Evolutionary conservation across 2,888 invertebrate species (phyloP).

Genomic region (Tortrix viridana): DNA sequence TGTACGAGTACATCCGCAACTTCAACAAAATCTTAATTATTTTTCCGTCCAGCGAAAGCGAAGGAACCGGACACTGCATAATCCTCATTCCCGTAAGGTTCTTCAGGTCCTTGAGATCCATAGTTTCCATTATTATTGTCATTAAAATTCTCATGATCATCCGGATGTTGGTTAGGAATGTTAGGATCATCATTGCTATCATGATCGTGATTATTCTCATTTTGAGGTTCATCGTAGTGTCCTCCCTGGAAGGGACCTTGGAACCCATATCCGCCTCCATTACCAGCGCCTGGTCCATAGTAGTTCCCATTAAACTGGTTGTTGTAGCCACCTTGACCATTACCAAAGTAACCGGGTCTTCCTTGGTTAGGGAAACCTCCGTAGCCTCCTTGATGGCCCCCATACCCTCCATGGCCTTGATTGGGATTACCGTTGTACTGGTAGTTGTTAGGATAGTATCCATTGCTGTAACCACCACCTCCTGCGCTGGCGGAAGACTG

Average conservation of each 20-base stretch:
- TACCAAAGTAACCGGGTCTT: conserved; percentile 59
- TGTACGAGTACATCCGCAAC: too few species aligned
- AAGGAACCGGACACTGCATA: conserved; percentile 40
- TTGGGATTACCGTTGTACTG: conserved; percentile 53
- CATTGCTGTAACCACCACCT: conserved; percentile 60
- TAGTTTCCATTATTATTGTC: conserved; percentile 12
- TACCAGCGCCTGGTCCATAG: conserved; percentile 51
- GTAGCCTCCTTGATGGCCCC: conserved; percentile 44
- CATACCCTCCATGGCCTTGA: conserved; percentile 43
- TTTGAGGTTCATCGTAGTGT: conserved; percentile 53
- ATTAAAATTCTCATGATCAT: conserved; percentile 25
- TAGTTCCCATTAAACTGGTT: conserved; percentile 76
- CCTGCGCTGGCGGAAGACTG: conserved; percentile 71
- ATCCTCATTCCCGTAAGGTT: conserved; percentile 30
- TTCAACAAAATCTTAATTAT: conserved; percentile 16
- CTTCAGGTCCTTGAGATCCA: conserved; percentile 11
- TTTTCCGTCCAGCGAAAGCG: conserved; percentile 42
- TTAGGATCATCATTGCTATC: conserved; percentile 14
- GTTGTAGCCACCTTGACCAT: conserved; percentile 64
- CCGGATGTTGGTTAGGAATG: conserved; percentile 21
- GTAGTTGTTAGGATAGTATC: conserved; percentile 64
- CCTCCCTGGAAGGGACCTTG: conserved; percentile 54
- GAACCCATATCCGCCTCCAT: conserved; percentile 56
- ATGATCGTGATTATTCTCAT: conserved; percentile 39
- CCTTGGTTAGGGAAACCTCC: conserved; percentile 42